A percentile compares a stretch with the other conserved stretches of the same genome.
Evolutionary conservation across 2,113 vertebrate species (phyloP).

Genomic region (Podocnemis expansa): DNA sequence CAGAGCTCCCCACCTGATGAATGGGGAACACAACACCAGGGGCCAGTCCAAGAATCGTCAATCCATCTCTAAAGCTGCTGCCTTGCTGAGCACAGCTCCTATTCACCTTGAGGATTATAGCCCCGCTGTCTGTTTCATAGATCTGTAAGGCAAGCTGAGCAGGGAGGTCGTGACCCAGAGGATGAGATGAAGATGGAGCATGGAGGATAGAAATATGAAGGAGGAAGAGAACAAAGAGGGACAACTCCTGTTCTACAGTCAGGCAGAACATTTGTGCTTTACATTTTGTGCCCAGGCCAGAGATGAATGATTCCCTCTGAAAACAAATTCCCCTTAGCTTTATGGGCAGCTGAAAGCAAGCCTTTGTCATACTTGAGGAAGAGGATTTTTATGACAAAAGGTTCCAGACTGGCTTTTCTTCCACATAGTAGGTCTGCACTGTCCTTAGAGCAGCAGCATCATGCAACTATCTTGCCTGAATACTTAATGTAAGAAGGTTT

Average conservation of each 20-base stretch:
- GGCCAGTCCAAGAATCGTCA: background rate
- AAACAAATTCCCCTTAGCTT: background rate
- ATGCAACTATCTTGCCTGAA: background rate
- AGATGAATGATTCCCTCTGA: too few relatives aligned
- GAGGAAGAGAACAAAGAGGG: background rate
- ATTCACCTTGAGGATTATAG: background rate
- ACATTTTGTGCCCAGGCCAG: background rate
- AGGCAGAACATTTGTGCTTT: background rate
- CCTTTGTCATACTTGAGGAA: too few relatives aligned
- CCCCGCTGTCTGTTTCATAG: background rate
- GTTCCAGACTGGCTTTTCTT: accelerated
- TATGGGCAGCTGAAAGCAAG: background rate
- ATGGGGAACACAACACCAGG: too few relatives aligned
- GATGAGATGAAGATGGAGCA: too few relatives aligned
- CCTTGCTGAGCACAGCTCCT: too few relatives aligned
- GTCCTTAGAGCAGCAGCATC: background rate
- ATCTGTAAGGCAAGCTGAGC: background rate
- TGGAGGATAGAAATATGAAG: background rate
- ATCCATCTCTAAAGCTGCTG: background rate
- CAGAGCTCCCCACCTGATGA: too few relatives aligned
- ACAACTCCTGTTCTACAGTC: background rate
- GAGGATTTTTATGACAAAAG: too few relatives aligned
- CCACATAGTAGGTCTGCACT: background rate
- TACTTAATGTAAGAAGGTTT: background rate
- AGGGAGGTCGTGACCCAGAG: background rate